Evolutionary conservation across 2,888 invertebrate species (phyloP), one percentile per base, ranked within the genome.

Genomic region (Achlya flavicornis): DNA sequence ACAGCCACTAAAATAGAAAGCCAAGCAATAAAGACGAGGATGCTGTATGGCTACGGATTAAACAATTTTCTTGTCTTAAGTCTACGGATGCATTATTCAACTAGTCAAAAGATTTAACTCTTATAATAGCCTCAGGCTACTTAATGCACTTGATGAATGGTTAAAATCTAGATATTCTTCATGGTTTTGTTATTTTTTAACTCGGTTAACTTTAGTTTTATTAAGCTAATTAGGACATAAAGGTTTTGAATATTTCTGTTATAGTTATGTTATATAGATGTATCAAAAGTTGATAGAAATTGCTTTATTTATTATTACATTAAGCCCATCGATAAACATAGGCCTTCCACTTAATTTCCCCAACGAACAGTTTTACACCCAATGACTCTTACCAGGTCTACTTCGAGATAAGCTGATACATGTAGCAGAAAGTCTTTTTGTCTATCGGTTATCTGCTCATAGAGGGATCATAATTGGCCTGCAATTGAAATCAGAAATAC

Each of bases 41-140:
- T 70, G 67, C 61, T 46, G 60, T 59, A 69, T 75, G 61, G 59
- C 61, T 59, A 70, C 73, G 61, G 59, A 63, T 61, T 64, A 65
- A 65, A 73, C 68, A 63, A 73, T 66, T 69, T 69, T 64, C 64
- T 61, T 60, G 60, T 43, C 41, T 60, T 33, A 60, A 12, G 26
- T 41, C 19, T 33, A 26, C 10, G 10, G 58, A 59, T 38, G 35
- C 8, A 38, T 60, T 60, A 60, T 41, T 19, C 26, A 41, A 26
- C 19, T 38, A 59, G 35, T 58, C n/a, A 60, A 38, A 41, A 60
- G 60, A 60, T 43, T 60, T 16, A 38, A 59, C 38, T 38, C 35
- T n/a, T 41, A 16, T 41, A 19, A 59, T 59, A 41, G 3, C 38
- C 48, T 48, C 48, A 53, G 53, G 53, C n/a, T 53, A 53, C 19